Base-by-base conservation (phyloP, 2,797 vertebrate genomes). In the Halcyon smyrnensis region DNA sequence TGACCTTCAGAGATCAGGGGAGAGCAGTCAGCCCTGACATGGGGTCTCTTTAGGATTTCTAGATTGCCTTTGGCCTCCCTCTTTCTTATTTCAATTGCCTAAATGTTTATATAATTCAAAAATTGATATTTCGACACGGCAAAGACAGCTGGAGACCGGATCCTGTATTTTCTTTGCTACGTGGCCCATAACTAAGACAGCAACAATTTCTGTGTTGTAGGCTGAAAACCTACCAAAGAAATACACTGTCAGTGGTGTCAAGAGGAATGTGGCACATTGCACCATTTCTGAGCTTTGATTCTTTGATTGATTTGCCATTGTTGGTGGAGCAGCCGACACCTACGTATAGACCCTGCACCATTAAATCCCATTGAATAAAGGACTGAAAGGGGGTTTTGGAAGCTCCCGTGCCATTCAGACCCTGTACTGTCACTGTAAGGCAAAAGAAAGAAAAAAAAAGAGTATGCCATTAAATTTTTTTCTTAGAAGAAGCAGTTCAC, bases 281-380 rank as follows among this genome's bases (percentile, higher is more conserved):
- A 17, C 51, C 23, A 2, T 60, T 73, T 67, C 84, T 89, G 77
- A 34, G 64, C 60, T 12, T 84, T 73, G 37, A 78, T 59, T 9
- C 41, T 94, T 77, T 15, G 32, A 84, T 82, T 86, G 87, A 28
- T 93, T 92, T 63, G 81, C 70, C 24, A 37, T 36, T 76, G 25
- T 87, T 82, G 89, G 86, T 60, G 56, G 88, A 83, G 75, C 87
- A 45, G 65, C 51, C 0, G 0, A 60, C 51, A 63, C 51, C 56
- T 50, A 71, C n/a, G 12, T 12, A 14, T 4, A 6, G 10, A 37
- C 50, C 3, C 1, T 14, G 83, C 1, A 2, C 77, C 54, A 6
- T 54, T 73, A 73, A 82, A 93, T 81, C 83, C 63, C 54, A 70
- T 12, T 2, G 76, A 78, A 18, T 36, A 34, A 24, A 1, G 63